Evolutionary conservation across 2,888 invertebrate genomes (phyloP).

Genomic region (Ligdia adustata): DNA sequence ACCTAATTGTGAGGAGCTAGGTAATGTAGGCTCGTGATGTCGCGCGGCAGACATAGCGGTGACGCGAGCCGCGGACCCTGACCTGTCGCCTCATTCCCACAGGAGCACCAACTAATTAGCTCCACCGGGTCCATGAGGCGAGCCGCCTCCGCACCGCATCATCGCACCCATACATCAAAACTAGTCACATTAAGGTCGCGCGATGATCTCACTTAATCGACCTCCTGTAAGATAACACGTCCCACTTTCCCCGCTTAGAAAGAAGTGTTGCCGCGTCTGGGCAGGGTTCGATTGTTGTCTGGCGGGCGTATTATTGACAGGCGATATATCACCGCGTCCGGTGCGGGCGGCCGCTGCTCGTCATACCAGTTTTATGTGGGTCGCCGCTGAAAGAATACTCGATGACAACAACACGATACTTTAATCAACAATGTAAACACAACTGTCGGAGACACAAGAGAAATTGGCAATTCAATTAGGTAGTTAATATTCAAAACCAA

Average conservation of each 20-base stretch:
- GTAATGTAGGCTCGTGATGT: constrained; percentile 16
- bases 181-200: not conserved
- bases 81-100: constrained; percentile 30
- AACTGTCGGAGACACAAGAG: no score
- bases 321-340: not conserved
- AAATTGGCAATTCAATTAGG: no score
- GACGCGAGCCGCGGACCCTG: constrained; percentile 39
- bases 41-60: constrained; percentile 40
- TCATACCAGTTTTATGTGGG: constrained; percentile 23
- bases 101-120: constrained; percentile 15
- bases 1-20: constrained; percentile 21
- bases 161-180: not conserved
- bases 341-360: not conserved
- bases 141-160: constrained; percentile 16
- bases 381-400: constrained; percentile 15
- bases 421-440: not conserved
- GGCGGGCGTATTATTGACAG: not conserved
- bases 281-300: not conserved
- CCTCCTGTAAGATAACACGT: not conserved
- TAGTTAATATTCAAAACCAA: no score
- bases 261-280: not conserved
- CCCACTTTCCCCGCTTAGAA: constrained; percentile 4
- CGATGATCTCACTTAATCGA: not conserved
- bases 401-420: no score
- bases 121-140: constrained; percentile 10